Evolutionary conservation across 2,888 invertebrate species (phyloP), one percentile per base, ranked within the genome.

Genomic region (Amorpha juglandis): DNA sequence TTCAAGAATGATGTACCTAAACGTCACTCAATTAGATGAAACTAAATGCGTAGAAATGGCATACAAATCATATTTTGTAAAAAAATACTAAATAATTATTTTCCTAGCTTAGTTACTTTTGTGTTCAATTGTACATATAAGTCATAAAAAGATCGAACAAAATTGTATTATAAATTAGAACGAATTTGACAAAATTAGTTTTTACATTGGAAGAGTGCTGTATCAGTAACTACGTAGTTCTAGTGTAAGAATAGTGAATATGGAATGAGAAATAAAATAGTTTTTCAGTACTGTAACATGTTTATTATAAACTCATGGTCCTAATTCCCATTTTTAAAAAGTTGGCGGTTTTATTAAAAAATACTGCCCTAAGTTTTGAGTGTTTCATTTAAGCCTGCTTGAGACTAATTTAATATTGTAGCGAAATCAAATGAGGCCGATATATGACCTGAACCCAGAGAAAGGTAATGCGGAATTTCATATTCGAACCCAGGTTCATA

Each of bases 241-340:
- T 68, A 75, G 74, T 74, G 68, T 81, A 78, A 74, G 73, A 70
- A 77, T 78, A 78, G 78, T 74, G 78, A 80, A 78, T 77, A 76
- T 74, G 70, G 73, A 77, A 82, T 82, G 79, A 85, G 69, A 84
- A 87, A 84, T 85, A 87, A 87, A 58, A 87, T 87, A 87, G 86
- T 87, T 87, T 87, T 87, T 75, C 85, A 86, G 79, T 79, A 79
- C 65, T 16, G 35, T 47, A 55, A 35, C 12, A 35, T 42, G 16
- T 65, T 58, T 65, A 58, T 58, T 65, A 21, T 50, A 50, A 12
- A 14, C 45, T 8, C 42, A 42, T 11, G 11, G 42, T 42, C 45
- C 45, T 11, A 38, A 38, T 14, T 45, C 45, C 14, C 11, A 38
- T 38, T 7, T 38, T 38, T 2, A 38, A 38, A 38, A 38, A 38